Evolutionary conservation across 2,888 invertebrate species (phyloP).

Genomic region (Gastrophysa polygoni): DNA sequence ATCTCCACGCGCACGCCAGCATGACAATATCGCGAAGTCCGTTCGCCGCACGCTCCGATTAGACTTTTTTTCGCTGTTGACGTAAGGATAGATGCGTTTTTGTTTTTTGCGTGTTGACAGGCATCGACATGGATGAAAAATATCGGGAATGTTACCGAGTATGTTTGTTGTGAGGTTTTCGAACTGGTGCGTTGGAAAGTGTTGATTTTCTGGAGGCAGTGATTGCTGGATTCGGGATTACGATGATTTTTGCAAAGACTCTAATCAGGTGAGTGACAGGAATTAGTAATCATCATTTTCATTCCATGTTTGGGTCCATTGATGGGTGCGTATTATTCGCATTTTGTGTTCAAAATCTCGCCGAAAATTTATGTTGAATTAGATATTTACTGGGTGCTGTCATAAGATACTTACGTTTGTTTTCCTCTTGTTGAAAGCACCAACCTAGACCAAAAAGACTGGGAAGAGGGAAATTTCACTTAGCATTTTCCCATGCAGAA

Average conservation of each 20-base stretch:
- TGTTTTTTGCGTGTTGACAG: neutral
- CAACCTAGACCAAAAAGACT: no score
- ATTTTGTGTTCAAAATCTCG: neutral
- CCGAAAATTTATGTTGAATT: no score
- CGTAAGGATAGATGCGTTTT: neutral
- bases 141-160: neutral
- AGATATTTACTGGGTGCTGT: no score
- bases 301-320: no score
- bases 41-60: neutral
- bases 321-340: no score
- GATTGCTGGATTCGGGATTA: neutral
- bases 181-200: neutral
- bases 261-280: conserved; percentile 10
- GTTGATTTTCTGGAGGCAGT: neutral
- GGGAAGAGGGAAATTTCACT: no score
- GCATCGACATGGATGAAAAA: neutral
- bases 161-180: neutral
- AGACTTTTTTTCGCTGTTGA: neutral
- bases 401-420: no score
- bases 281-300: no score
- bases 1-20: neutral
- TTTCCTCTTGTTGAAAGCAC: no score
- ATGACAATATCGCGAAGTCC: neutral
- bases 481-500: no score
- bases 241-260: conserved; percentile 7